Base-by-base conservation (phyloP, 2,797 vertebrate species). In the Takifugu ocellatus region DNA sequence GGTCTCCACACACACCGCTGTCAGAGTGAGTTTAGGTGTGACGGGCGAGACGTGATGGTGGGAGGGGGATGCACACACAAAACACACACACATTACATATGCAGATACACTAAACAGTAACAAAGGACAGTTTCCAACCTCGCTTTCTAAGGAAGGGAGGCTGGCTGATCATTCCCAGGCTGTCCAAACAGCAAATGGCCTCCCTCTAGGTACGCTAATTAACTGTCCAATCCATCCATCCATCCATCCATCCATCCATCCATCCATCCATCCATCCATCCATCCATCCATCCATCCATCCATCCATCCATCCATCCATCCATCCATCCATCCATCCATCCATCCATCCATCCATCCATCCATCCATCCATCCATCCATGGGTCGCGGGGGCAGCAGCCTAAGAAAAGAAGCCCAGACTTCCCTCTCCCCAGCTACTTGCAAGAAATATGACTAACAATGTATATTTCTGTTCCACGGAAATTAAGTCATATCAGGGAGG, bases 11-110 rank as follows among this genome's bases (percentile, higher is more conserved):
- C 77, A 83, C 26, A 8, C 58, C 29, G 70, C 74, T 56, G 75
- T 80, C 85, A 74, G 47, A 67, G 62, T 47, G 1, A 49, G 54
- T 86, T 86, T 75, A 65, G 5, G 60, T 68, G 77, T 79, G 79
- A 84, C 73, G 50, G 51, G 53, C 7, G 31, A 68, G 56, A 75
- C 46, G 16, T 29, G 59, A 53, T 6, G 49, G 25, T 44, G 51
- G 57, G 62, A 39, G 39, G 59, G 46, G 56, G 39, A 36, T 50
- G 54, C 51, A 52, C 31, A 42, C 55, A 63, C 66, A 55, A 47
- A 63, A 46, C 59, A 52, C 50, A 71, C 29, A 67, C 62, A 42
- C 26, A 53, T 66, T 68, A 43, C 54, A 53, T 59, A 72, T 71
- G 74, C 70, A 75, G 62, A 79, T 63, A 68, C 42, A 47, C 33